A percentile compares a stretch with the other conserved stretches of the same genome.
These are phyloP conservation scores for Mycogona germanica DNA, from an alignment of 2,888 invertebrate species.

Conservation along the genomic window DNA sequence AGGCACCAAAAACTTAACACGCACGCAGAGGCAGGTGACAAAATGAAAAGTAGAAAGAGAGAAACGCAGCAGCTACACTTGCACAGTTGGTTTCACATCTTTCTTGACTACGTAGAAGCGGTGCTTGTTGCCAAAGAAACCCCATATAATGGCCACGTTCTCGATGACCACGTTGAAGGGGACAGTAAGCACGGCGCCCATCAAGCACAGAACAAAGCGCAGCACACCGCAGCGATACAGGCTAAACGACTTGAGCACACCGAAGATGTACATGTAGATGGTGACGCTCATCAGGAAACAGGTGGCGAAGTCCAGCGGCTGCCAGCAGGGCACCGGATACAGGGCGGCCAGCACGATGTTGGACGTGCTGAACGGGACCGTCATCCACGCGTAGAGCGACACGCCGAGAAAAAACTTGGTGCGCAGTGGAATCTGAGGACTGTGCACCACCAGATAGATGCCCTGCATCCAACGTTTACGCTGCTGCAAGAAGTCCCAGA, in stretches of 20 bases:
- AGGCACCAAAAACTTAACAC: no score
- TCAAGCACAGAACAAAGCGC: conserved; percentile 63
- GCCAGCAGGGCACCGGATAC: conserved; percentile 61
- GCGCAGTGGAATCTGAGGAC: conserved; percentile 55
- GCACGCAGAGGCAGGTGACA: no score
- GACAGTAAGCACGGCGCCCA: conserved; percentile 78
- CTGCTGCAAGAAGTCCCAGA: conserved; percentile 92
- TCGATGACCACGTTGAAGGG: conserved; percentile 90
- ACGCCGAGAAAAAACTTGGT: conserved; percentile 70
- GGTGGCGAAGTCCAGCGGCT: conserved; percentile 69
- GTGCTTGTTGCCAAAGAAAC: conserved; percentile 84
- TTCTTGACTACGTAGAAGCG: conserved; percentile 96
- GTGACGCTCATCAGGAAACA: conserved; percentile 87
- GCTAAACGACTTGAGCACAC: conserved; percentile 92
- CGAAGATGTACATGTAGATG: conserved; percentile 96
- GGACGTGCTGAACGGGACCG: conserved; percentile 81
- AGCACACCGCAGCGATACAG: conserved; percentile 69
- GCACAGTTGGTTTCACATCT: conserved; percentile 43
- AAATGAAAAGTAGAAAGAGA: no score
- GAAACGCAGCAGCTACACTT: no score
- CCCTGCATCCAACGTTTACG: conserved; percentile 81
- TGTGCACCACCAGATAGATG: conserved; percentile 37
- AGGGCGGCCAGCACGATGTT: conserved; percentile 72
- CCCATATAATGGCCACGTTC: conserved; percentile 90
- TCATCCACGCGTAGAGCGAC: conserved; percentile 92